Evolutionary conservation across 2,888 invertebrate species (phyloP).

Genomic region (Spisula solida): DNA sequence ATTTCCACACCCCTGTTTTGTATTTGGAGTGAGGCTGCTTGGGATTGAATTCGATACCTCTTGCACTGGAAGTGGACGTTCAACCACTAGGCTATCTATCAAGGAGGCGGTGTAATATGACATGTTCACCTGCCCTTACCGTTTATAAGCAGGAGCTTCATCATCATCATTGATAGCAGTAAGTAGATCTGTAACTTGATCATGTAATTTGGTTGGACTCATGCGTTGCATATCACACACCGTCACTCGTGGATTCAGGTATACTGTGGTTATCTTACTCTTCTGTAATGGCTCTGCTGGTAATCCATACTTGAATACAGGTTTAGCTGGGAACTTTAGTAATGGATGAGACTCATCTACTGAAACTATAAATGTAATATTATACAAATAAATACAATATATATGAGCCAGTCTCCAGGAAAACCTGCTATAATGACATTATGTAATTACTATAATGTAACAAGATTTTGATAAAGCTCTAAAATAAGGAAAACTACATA

Average conservation of each 20-base stretch:
- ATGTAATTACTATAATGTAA: too few relatives aligned
- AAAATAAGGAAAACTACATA: too few relatives aligned
- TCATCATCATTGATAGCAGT: conserved; percentile 64
- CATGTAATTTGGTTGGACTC: conserved; percentile 63
- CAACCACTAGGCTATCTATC: too few relatives aligned
- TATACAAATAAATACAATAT: too few relatives aligned
- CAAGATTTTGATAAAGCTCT: too few relatives aligned
- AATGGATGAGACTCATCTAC: conserved; percentile 64
- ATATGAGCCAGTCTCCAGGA: too few relatives aligned
- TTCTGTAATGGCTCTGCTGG: conserved; percentile 36
- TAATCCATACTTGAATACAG: conserved; percentile 41
- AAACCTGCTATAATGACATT: too few relatives aligned
- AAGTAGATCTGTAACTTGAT: conserved; percentile 62
- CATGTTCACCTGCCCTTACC: conserved; percentile 32
- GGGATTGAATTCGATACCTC: too few relatives aligned
- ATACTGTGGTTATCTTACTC: conserved; percentile 50
- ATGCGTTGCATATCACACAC: conserved; percentile 63
- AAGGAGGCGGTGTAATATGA: too few relatives aligned
- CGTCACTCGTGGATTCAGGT: conserved; percentile 46
- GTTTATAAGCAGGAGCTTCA: conserved; percentile 34
- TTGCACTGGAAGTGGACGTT: too few relatives aligned
- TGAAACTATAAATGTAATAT: conserved; percentile 15
- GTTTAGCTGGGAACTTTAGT: conserved; percentile 49
- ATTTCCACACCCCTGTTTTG: too few relatives aligned
- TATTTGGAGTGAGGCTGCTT: too few relatives aligned